Evolutionary conservation across 2,888 invertebrate genomes (phyloP).

Genomic region (Phlogophora meticulosa): DNA sequence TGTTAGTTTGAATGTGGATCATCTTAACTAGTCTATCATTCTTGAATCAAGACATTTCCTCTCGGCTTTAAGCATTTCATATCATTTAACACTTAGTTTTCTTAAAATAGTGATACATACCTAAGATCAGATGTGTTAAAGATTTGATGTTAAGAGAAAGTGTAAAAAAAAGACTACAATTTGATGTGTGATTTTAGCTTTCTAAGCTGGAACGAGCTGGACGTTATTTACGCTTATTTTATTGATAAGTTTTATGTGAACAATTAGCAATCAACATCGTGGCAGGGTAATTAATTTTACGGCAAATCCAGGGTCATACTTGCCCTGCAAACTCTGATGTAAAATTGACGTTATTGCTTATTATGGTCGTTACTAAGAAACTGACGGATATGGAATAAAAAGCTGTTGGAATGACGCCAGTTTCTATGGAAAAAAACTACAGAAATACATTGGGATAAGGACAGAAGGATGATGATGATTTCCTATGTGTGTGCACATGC

Average conservation of each 20-base stretch:
- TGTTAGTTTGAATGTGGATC: conserved; percentile 47
- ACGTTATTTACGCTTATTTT: conserved; percentile 57
- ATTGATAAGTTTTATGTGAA: conserved; percentile 39
- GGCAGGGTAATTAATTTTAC: not conserved
- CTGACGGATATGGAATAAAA: not conserved
- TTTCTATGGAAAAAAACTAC: too few species aligned
- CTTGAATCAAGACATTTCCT: conserved; percentile 52
- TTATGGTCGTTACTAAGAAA: not conserved
- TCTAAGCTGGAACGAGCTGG: conserved; percentile 35
- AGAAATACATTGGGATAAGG: too few species aligned
- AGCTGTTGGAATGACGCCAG: too few species aligned
- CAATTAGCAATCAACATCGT: conserved; percentile 36
- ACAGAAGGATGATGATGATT: too few species aligned
- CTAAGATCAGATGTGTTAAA: conserved; percentile 40
- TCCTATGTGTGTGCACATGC: too few species aligned
- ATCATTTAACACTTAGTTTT: conserved; percentile 62
- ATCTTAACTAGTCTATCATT: conserved; percentile 20
- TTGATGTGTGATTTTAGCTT: conserved; percentile 53
- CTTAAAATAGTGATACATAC: conserved; percentile 47
- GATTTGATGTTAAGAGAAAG: conserved; percentile 51
- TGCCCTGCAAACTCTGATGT: not conserved
- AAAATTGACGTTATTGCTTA: not conserved
- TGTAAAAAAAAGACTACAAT: conserved; percentile 55
- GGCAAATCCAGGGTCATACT: not conserved
- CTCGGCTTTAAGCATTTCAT: conserved; percentile 66